Evolutionary conservation across 1,140 invertebrate genomes (phyloP).

Genomic region (Dreissena rostriformis): DNA sequence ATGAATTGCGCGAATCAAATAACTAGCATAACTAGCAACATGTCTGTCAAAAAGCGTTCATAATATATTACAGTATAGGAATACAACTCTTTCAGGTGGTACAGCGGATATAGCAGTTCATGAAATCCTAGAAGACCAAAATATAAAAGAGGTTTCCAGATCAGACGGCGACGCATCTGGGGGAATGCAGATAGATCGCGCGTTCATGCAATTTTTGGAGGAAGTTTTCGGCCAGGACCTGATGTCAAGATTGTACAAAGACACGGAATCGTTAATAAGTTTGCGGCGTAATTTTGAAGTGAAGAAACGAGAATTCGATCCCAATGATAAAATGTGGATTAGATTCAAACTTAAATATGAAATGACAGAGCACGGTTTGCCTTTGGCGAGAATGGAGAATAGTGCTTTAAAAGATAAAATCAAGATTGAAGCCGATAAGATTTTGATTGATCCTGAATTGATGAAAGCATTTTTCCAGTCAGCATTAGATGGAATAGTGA

Average conservation of each 20-base stretch:
- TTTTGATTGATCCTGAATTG: not conserved
- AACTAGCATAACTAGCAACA: too few relatives aligned
- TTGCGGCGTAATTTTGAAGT: not conserved
- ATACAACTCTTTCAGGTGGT: not conserved
- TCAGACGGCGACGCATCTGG: not conserved
- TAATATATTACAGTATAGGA: too few relatives aligned
- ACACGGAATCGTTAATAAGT: not conserved
- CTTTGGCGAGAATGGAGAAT: not conserved
- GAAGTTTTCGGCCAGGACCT: not conserved
- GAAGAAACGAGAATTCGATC: not conserved
- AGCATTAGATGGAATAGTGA: conserved; percentile 1
- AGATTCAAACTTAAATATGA: not conserved
- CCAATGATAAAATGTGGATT: not conserved
- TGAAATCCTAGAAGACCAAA: not conserved
- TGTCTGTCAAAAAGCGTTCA: too few relatives aligned
- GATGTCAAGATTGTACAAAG: not conserved
- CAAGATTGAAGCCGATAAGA: not conserved
- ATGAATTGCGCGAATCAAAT: too few relatives aligned
- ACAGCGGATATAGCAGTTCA: conserved; percentile 3
- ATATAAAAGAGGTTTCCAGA: not conserved
- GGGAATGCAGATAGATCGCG: not conserved
- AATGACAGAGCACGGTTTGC: not conserved
- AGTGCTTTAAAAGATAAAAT: not conserved
- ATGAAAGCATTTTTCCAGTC: conserved; percentile 10
- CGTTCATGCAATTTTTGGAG: not conserved